A percentile compares a stretch with the other conserved stretches of the same genome.
phyloP scores from a whole-genome alignment of 2,888 invertebrate genomes.

The Lasioglossum vierecki region DNA sequence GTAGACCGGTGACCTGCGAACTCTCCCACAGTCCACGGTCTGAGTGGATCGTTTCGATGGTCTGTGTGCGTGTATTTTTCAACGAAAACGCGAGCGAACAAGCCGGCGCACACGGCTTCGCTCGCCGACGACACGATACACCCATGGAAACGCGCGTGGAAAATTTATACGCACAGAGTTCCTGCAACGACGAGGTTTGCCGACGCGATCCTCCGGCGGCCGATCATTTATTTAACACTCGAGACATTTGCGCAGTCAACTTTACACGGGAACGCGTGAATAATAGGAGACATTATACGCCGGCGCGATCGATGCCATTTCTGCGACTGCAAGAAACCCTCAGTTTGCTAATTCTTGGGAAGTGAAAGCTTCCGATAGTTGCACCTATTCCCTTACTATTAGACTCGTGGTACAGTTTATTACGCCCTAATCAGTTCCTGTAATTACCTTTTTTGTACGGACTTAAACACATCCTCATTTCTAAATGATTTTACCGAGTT shows the following conservation, averaged over 20 bases:
- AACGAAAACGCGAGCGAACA: conserved; percentile 40
- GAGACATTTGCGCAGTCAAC: neutral
- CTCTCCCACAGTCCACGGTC: conserved; percentile 78
- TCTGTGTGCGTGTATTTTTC: conserved; percentile 32
- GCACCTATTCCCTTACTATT: neutral
- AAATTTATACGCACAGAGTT: conserved; percentile 30
- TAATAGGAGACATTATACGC: neutral
- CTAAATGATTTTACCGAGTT: too few relatives aligned
- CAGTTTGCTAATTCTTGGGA: neutral
- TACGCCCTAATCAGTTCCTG: too few relatives aligned
- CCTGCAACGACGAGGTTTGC: neutral
- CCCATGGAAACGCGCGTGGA: conserved; percentile 2
- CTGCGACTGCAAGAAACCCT: neutral
- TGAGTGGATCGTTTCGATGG: conserved; percentile 12
- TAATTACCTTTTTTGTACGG: too few relatives aligned
- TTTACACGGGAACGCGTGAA: neutral
- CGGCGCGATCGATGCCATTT: neutral
- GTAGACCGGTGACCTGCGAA: conserved; percentile 81
- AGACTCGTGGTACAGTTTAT: neutral
- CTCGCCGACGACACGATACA: too few relatives aligned
- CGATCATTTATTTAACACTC: neutral
- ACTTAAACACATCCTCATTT: too few relatives aligned
- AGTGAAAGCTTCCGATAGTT: neutral
- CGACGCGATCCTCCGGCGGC: neutral
- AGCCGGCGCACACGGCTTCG: neutral